Evolutionary conservation across 1,140 invertebrate species (phyloP).

Genomic region (Condylostylus longicornis): DNA sequence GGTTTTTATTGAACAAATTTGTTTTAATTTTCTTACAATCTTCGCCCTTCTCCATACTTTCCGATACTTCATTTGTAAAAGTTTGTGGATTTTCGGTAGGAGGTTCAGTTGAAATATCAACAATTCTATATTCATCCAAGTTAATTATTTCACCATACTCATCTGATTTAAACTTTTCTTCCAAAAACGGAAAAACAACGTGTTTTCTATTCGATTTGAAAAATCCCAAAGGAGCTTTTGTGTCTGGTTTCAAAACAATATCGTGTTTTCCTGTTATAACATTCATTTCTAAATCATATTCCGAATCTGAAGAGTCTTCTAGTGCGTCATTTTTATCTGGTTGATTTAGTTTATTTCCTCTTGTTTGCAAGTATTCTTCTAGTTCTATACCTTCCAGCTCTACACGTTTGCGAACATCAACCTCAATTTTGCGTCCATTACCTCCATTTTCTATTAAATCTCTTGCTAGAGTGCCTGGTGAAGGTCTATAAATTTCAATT

Average conservation of each 20-base stretch:
- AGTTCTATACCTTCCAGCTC: constrained; percentile 82
- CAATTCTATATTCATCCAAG: constrained; percentile 75
- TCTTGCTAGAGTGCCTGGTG: constrained; percentile 69
- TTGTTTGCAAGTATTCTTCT: constrained; percentile 69
- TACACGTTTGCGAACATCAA: constrained; percentile 60
- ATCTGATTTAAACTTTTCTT: constrained; percentile 81
- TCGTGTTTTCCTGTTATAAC: constrained; percentile 71
- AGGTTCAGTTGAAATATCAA: constrained; percentile 38
- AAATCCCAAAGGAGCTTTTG: constrained; percentile 51
- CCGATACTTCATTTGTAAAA: constrained; percentile 63
- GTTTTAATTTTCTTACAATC: constrained; percentile 35
- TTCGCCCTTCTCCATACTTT: constrained; percentile 38
- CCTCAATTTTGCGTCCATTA: constrained; percentile 49
- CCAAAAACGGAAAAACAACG: constrained; percentile 90
- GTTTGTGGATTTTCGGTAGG: constrained; percentile 44
- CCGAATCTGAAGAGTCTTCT: constrained; percentile 38
- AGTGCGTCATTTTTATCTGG: constrained; percentile 26
- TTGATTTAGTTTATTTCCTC: constrained; percentile 39
- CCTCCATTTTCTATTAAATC: constrained; percentile 75
- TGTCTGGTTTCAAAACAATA: constrained; percentile 71
- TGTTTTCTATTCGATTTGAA: constrained; percentile 88
- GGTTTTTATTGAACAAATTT: constrained; percentile 37
- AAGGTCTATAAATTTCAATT: constrained; percentile 37
- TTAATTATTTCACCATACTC: constrained; percentile 92
- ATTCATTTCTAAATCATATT: constrained; percentile 71